Evolutionary conservation across 2,113 vertebrate species (phyloP).

Genomic region (Helogale parvula): DNA sequence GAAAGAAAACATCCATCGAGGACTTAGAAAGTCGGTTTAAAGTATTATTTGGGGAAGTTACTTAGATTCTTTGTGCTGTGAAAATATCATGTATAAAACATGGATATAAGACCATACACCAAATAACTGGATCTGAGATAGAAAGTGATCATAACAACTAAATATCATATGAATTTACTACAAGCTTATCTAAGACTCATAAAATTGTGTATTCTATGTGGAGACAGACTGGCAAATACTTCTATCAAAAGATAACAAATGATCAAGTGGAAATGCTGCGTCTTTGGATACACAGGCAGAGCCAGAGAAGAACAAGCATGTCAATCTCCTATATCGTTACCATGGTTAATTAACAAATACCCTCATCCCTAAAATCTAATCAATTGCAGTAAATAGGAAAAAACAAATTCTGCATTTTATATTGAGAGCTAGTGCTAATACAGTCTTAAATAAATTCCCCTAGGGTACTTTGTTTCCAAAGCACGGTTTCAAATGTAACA

Average conservation of each 20-base stretch:
- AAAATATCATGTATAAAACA: neutral
- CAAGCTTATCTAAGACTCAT: neutral
- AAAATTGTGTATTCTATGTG: neutral
- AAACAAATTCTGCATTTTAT: neutral
- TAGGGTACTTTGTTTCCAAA: slow-evolving; percentile 46
- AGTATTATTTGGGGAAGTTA: neutral
- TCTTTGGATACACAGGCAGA: neutral
- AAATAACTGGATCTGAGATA: neutral
- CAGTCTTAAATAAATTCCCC: neutral
- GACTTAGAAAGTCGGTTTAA: neutral
- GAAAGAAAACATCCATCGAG: neutral
- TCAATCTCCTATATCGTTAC: neutral
- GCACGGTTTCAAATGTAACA: neutral
- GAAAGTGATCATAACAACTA: neutral
- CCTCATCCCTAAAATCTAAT: neutral
- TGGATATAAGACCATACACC: neutral
- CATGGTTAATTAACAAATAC: neutral
- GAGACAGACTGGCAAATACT: slow-evolving; percentile 11
- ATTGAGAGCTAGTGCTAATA: neutral
- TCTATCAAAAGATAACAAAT: slow-evolving; percentile 26
- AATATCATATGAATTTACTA: neutral
- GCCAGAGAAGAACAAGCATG: neutral
- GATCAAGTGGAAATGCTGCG: neutral
- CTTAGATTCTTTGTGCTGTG: neutral
- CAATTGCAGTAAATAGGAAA: neutral